Conservation (phyloP, 2,888 invertebrate species). For the Cephus spinipes region DNA sequence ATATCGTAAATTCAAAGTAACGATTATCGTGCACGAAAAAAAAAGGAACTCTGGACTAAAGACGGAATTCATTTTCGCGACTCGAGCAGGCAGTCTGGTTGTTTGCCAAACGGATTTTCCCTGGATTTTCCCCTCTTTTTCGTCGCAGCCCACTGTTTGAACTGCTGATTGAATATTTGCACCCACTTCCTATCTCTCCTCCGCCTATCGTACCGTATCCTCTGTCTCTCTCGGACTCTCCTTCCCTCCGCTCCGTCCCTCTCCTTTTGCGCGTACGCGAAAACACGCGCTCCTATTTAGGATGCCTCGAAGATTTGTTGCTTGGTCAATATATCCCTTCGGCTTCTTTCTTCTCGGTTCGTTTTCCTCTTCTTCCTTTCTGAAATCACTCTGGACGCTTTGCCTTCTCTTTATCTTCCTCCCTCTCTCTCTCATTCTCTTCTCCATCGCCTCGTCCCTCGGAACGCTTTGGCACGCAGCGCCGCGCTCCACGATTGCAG, state of each 20-base stretch:
- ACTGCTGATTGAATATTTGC: slow-evolving; percentile 47
- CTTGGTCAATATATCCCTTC: slow-evolving; percentile 38
- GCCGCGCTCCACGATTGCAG: slow-evolving; percentile 20
- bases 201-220: slow-evolving; percentile 5
- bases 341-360: background rate
- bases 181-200: slow-evolving; percentile 12
- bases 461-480: slow-evolving; percentile 57
- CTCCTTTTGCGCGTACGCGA: slow-evolving; percentile 30
- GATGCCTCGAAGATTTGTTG: slow-evolving; percentile 44
- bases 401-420: slow-evolving; percentile 19
- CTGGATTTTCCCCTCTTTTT: slow-evolving; percentile 8
- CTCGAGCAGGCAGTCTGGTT: background rate
- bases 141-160: slow-evolving; percentile 29
- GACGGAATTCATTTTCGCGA: background rate
- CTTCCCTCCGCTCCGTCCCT: slow-evolving; percentile 7
- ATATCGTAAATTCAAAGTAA: background rate
- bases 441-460: slow-evolving; percentile 46
- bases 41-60: background rate
- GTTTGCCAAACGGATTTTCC: slow-evolving; percentile 3
- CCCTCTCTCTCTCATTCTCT: slow-evolving; percentile 19
- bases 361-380: slow-evolving; percentile 9
- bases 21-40: background rate
- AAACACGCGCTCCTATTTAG: slow-evolving; percentile 37
- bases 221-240: background rate
- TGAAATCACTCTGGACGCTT: slow-evolving; percentile 1